Evolutionary conservation across 2,797 vertebrate species (phyloP).

Genomic region (Bradypodion ventrale): DNA sequence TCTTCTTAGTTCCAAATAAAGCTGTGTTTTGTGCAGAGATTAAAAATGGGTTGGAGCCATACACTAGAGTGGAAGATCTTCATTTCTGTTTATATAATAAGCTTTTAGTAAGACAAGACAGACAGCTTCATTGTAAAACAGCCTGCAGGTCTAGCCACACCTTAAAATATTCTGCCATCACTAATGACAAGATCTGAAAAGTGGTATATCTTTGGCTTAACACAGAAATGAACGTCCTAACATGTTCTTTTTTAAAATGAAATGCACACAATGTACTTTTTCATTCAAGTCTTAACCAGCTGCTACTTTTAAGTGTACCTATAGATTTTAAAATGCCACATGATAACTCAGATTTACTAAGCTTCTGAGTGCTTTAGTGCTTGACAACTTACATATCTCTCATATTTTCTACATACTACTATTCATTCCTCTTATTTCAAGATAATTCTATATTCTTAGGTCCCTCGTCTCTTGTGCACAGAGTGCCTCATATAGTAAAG

Average conservation of each 20-base stretch:
- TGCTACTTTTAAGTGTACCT: slow-evolving; percentile 56
- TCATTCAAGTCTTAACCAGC: slow-evolving; percentile 30
- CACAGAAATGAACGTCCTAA: slow-evolving; percentile 19
- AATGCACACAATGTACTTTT: slow-evolving; percentile 34
- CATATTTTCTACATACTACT: not conserved
- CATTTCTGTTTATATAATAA: slow-evolving; percentile 42
- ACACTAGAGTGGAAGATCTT: not conserved
- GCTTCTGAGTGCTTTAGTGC: not conserved
- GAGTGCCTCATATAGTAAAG: not conserved
- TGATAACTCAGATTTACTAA: slow-evolving; percentile 48
- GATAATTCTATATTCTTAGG: not conserved
- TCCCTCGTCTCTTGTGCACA: not conserved
- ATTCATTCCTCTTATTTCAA: not conserved
- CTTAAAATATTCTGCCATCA: slow-evolving; percentile 55
- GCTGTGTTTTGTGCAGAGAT: not conserved
- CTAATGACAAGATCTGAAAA: slow-evolving; percentile 38
- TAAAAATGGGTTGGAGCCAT: not conserved
- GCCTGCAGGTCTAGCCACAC: slow-evolving; percentile 55
- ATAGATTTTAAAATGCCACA: slow-evolving; percentile 8
- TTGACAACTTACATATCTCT: not conserved
- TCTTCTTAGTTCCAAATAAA: not conserved
- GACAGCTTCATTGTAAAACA: slow-evolving; percentile 51
- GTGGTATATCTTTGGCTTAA: slow-evolving; percentile 30
- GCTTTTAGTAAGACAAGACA: slow-evolving; percentile 57
- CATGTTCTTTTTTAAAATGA: not conserved